phyloP scores from a whole-genome alignment of 2,888 invertebrate species.

The Idaea biselata region DNA sequence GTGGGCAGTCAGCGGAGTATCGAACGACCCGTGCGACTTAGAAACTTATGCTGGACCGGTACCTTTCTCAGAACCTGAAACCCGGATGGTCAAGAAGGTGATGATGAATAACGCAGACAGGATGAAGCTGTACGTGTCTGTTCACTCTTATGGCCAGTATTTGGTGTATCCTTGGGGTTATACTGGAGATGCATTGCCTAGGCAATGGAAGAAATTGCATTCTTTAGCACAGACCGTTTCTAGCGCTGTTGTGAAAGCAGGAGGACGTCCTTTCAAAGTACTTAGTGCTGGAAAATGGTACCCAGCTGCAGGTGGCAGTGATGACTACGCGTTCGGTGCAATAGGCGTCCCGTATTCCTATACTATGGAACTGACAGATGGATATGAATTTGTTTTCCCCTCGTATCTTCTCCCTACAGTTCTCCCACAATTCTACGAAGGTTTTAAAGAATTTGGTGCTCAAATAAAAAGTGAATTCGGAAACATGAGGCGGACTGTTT shows the following conservation, averaged over 20 bases:
- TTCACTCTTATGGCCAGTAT: slow-evolving; percentile 85
- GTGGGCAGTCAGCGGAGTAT: slow-evolving; percentile 85
- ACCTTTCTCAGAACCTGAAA: slow-evolving; percentile 84
- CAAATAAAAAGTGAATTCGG: slow-evolving; percentile 58
- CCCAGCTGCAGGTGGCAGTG: slow-evolving; percentile 82
- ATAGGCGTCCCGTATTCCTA: slow-evolving; percentile 78
- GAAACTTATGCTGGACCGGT: slow-evolving; percentile 81
- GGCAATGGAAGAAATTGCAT: slow-evolving; percentile 69
- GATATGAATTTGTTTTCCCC: slow-evolving; percentile 85
- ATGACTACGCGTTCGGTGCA: slow-evolving; percentile 81
- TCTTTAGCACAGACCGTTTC: slow-evolving; percentile 62
- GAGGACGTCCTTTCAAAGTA: slow-evolving; percentile 68
- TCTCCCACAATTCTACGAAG: slow-evolving; percentile 64
- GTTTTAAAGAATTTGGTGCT: slow-evolving; percentile 54
- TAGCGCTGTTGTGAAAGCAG: slow-evolving; percentile 58
- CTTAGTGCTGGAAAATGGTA: slow-evolving; percentile 79
- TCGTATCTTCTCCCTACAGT: slow-evolving; percentile 48
- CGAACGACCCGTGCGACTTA: slow-evolving; percentile 77
- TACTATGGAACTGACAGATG: slow-evolving; percentile 82
- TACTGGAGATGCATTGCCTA: slow-evolving; percentile 69
- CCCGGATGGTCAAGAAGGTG: slow-evolving; percentile 73
- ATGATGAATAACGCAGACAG: slow-evolving; percentile 68
- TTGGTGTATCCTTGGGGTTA: slow-evolving; percentile 84
- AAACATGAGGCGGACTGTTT: background rate
- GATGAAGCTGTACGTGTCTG: slow-evolving; percentile 83